Conservation (phyloP, 2,888 invertebrate genomes). For the Sicus ferrugineus region DNA sequence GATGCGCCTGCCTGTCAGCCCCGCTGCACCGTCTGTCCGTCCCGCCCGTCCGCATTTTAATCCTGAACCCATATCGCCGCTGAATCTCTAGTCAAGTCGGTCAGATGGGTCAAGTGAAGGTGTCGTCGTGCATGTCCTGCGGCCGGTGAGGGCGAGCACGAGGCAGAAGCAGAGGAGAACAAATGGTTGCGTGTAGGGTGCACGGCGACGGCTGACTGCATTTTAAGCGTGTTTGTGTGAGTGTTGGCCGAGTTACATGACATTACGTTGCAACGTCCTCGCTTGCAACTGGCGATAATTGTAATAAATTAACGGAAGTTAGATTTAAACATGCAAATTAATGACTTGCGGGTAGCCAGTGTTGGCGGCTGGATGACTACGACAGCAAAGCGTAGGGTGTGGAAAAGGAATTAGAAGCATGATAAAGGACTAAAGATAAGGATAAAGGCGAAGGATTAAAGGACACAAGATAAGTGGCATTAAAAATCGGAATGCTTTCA, state of each 20-base stretch:
- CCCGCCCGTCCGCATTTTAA: background rate
- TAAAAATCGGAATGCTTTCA: background rate
- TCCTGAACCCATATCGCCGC: background rate
- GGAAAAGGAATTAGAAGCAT: background rate
- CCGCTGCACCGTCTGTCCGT: background rate
- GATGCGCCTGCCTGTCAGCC: background rate
- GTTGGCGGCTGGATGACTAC: background rate
- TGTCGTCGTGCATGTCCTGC: background rate
- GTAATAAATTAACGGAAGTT: constrained; percentile 30
- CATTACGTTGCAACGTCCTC: constrained; percentile 16
- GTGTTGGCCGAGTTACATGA: constrained; percentile 4
- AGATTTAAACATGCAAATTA: constrained; percentile 30
- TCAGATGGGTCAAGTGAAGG: background rate
- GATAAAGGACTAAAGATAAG: background rate
- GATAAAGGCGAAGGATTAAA: background rate
- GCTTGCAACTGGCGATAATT: constrained; percentile 26
- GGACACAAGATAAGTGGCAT: background rate
- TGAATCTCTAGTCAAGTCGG: too few species aligned
- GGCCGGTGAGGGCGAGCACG: background rate
- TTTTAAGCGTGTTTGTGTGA: background rate
- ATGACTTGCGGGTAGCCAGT: constrained; percentile 8
- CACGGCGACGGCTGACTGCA: background rate
- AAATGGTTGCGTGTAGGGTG: constrained; percentile 19
- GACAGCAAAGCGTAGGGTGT: background rate
- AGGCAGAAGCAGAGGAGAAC: constrained; percentile 19